A percentile compares a stretch with the other conserved stretches of the same genome.
phyloP scores from a whole-genome alignment of 2,113 vertebrate genomes.

The Shinisaurus crocodilurus region DNA sequence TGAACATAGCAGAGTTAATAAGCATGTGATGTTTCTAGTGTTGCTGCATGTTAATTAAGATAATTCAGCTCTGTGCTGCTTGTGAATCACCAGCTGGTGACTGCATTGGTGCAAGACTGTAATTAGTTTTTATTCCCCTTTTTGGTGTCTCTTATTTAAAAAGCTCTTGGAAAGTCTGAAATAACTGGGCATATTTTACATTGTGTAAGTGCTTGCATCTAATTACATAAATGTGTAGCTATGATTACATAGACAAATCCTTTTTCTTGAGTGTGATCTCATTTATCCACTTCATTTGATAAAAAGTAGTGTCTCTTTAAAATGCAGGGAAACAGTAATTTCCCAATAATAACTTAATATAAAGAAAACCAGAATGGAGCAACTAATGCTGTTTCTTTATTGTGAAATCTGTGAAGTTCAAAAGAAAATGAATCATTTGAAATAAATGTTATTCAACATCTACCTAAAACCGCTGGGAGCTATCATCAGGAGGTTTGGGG shows the following conservation, averaged over 20 bases:
- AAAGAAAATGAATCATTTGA: conserved; percentile 40
- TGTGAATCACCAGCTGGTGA: conserved; percentile 79
- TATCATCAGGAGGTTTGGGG: too few species aligned
- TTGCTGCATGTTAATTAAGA: conserved; percentile 82
- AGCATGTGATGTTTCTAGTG: conserved; percentile 69
- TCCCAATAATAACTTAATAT: conserved; percentile 48
- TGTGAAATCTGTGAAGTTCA: conserved; percentile 47
- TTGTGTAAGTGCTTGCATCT: conserved; percentile 70
- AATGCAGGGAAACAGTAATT: conserved; percentile 51
- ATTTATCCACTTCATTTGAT: conserved; percentile 57
- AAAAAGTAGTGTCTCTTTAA: conserved; percentile 60
- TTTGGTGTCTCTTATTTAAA: conserved; percentile 41
- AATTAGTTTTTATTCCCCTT: conserved; percentile 79
- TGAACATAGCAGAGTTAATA: conserved; percentile 74
- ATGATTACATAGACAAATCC: conserved; percentile 73
- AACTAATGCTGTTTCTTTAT: conserved; percentile 60
- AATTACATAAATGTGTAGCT: conserved; percentile 77
- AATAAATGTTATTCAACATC: too few species aligned
- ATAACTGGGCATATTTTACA: conserved; percentile 68
- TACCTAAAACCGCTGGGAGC: too few species aligned
- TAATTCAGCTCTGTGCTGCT: conserved; percentile 76
- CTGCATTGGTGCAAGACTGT: conserved; percentile 75
- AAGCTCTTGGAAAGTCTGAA: conserved; percentile 60
- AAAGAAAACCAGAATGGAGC: conserved; percentile 46
- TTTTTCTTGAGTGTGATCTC: conserved; percentile 62